Conservation (phyloP, 2,113 vertebrate species). For the Oenanthe melanoleuca region DNA sequence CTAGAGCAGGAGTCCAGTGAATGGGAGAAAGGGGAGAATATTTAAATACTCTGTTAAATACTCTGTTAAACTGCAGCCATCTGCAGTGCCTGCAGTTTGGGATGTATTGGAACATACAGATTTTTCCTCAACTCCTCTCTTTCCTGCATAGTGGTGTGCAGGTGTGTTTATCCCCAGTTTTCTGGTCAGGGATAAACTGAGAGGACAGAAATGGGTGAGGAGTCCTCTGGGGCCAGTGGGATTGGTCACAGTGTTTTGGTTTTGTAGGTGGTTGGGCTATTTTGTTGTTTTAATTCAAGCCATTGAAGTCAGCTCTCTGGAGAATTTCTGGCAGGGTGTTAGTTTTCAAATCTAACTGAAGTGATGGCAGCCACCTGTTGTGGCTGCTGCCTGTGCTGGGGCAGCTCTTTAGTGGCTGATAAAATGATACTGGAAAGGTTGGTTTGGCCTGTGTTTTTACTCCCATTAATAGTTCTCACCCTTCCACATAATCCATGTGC, state of each 20-base stretch:
- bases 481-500: rapidly evolving
- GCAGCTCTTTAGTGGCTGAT: not conserved
- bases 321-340: not conserved
- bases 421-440: not conserved
- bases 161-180: not conserved
- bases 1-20: not conserved
- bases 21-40: not conserved
- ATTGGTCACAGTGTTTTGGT: not conserved
- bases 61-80: not conserved
- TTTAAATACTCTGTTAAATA: not conserved
- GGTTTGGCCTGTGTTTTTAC: not conserved
- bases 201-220: not conserved
- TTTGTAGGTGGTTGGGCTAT: not conserved
- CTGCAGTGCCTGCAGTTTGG: not conserved
- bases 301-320: not conserved
- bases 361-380: not conserved
- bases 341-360: not conserved
- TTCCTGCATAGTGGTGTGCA: not conserved
- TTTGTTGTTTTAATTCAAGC: not conserved
- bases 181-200: not conserved
- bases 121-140: not conserved
- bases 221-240: not conserved
- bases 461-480: not conserved
- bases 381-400: not conserved
- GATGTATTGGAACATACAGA: not conserved